These are phyloP conservation scores for Ptychoptera contaminata DNA, from an alignment of 2,888 invertebrate genomes.

Conservation along the genomic window DNA sequence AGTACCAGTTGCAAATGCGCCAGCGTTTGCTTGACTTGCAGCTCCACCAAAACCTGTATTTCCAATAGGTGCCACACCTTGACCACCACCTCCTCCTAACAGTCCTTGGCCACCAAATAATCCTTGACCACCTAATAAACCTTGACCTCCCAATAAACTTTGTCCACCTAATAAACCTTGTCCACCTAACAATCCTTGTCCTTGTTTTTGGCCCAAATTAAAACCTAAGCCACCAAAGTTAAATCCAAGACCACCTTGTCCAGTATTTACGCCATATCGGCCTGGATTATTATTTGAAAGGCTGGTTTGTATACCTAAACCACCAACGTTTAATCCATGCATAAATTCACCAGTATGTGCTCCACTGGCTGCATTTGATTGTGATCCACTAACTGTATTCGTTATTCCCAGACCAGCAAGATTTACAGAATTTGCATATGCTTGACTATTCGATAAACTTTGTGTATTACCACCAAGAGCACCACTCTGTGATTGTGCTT, in stretches of 20 bases:
- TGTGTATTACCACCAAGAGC: not conserved
- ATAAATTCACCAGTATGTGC: constrained; percentile 12
- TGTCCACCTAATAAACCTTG: constrained; percentile 7
- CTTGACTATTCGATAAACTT: not conserved
- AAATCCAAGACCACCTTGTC: constrained; percentile 18
- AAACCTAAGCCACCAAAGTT: constrained; percentile 9
- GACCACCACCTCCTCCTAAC: constrained; percentile 17
- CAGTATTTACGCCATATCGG: not conserved
- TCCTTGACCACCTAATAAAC: constrained; percentile 8
- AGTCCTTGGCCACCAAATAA: constrained; percentile 17
- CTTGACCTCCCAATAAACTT: constrained; percentile 18
- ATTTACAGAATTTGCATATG: constrained; percentile 1
- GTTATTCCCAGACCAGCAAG: constrained; percentile 6
- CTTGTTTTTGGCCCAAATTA: constrained; percentile 1
- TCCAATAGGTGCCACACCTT: constrained; percentile 10
- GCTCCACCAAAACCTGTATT: constrained; percentile 8
- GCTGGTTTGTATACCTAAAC: constrained; percentile 21
- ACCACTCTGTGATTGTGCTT: constrained; percentile 13
- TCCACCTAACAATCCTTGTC: not conserved
- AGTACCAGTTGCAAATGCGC: constrained; percentile 13
- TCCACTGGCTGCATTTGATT: constrained; percentile 17
- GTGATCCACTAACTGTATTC: constrained; percentile 1
- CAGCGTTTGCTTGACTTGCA: constrained; percentile 17
- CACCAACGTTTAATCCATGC: constrained; percentile 22
- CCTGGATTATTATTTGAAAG: constrained; percentile 20